Evolutionary conservation across 2,113 vertebrate genomes (phyloP).

Genomic region (Coreoperca whiteheadi): DNA sequence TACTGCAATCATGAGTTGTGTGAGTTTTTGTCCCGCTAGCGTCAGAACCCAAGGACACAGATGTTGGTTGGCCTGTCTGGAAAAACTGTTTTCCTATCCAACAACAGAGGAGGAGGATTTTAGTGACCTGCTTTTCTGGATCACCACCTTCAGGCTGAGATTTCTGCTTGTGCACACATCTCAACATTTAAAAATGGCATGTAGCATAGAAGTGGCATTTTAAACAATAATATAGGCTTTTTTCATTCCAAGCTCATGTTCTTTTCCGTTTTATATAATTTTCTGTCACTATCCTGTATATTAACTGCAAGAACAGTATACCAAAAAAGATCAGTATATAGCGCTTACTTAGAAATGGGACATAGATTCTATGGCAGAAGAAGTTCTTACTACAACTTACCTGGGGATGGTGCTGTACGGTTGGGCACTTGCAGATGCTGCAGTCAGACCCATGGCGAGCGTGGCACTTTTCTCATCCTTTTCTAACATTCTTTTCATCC

Average conservation of each 20-base stretch:
- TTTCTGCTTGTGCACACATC: not conserved
- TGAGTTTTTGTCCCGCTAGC: no score
- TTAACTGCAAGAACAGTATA: not conserved
- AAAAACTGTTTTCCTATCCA: no score
- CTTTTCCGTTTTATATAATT: no score
- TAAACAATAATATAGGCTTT: not conserved
- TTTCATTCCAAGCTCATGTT: no score
- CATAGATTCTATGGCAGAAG: not conserved
- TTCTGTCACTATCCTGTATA: not conserved
- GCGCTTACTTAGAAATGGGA: not conserved
- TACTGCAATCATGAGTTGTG: no score
- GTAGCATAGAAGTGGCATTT: not conserved
- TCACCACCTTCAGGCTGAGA: not conserved
- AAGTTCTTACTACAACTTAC: slow-evolving; percentile 44
- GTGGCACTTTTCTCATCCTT: slow-evolving; percentile 94
- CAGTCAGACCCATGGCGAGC: slow-evolving; percentile 80
- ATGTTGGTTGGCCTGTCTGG: no score
- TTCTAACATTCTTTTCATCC: slow-evolving; percentile 94
- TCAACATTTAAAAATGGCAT: not conserved
- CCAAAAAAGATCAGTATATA: not conserved
- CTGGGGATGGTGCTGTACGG: slow-evolving; percentile 61
- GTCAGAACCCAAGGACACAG: no score
- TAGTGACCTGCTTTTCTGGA: not conserved
- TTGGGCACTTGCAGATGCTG: slow-evolving; percentile 77
- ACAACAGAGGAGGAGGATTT: not conserved